Evolutionary conservation across 2,113 vertebrate species (phyloP).

Genomic region (Hippopotamus amphibius): DNA sequence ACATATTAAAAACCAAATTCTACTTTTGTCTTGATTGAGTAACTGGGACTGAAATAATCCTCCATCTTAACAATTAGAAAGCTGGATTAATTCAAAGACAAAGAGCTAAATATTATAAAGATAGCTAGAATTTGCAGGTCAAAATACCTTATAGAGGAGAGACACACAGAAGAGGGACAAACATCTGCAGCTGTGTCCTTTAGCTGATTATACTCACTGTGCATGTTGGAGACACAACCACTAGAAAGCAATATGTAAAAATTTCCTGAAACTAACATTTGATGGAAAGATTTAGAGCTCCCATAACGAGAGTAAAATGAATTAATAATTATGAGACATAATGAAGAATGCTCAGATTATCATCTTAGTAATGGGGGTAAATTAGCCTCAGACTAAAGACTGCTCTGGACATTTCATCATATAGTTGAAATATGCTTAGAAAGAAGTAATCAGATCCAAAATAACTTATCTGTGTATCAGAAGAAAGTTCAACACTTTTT

Average conservation of each 20-base stretch:
- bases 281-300: neutral
- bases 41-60: neutral
- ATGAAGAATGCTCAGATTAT: neutral
- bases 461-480: neutral
- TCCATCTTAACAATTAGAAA: neutral
- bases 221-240: neutral
- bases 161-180: neutral
- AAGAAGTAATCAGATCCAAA: neutral
- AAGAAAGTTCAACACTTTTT: neutral
- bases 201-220: neutral
- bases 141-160: neutral
- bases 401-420: neutral
- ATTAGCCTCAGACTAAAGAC: neutral
- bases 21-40: neutral
- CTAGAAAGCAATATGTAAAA: neutral
- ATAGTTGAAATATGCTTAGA: neutral
- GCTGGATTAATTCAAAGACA: neutral
- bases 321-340: neutral
- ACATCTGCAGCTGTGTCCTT: neutral
- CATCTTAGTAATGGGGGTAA: neutral
- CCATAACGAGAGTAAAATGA: neutral
- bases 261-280: neutral
- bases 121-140: neutral
- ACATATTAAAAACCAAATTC: neutral
- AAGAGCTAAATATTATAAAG: neutral